Conservation (phyloP, 30 jellyfish, hydroid and myxozoan genomes). For the Calvadosia cruxmelitensis region DNA sequence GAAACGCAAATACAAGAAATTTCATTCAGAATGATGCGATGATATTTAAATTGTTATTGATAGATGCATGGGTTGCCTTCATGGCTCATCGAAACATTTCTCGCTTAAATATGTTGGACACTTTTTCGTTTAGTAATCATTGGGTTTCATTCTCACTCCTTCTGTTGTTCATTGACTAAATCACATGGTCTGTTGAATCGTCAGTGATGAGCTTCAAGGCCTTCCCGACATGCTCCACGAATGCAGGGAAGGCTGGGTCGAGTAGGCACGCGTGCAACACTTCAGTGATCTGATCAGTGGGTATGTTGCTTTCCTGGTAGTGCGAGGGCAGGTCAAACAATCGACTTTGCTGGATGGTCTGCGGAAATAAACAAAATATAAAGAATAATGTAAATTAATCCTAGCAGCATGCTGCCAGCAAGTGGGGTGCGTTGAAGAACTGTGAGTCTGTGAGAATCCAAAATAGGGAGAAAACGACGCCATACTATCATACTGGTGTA, state of each 20-base stretch:
- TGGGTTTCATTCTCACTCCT: too few species aligned
- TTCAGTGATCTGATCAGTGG: constrained; percentile 12
- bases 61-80: not conserved
- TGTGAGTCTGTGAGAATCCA: too few species aligned
- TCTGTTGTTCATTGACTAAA: too few species aligned
- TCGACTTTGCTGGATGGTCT: constrained; percentile 11
- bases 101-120: too few species aligned
- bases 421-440: not conserved
- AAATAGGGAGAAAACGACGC: too few species aligned
- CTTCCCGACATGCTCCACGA: constrained; percentile 69
- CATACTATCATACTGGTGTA: too few species aligned
- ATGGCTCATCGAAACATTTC: too few species aligned
- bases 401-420: not conserved
- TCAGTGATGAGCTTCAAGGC: constrained; percentile 24
- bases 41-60: too few species aligned
- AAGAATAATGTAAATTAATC: not conserved
- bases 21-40: too few species aligned
- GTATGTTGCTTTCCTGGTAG: constrained; percentile 24
- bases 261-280: constrained; percentile 47
- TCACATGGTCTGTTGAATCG: too few species aligned
- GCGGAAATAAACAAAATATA: not conserved
- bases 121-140: too few species aligned
- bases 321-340: constrained; percentile 14
- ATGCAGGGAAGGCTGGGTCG: constrained; percentile 71
- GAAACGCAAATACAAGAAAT: too few species aligned